These are phyloP conservation scores for Pogonophryne albipinna DNA, from an alignment of 2,797 vertebrate genomes.

Conservation along the genomic window DNA sequence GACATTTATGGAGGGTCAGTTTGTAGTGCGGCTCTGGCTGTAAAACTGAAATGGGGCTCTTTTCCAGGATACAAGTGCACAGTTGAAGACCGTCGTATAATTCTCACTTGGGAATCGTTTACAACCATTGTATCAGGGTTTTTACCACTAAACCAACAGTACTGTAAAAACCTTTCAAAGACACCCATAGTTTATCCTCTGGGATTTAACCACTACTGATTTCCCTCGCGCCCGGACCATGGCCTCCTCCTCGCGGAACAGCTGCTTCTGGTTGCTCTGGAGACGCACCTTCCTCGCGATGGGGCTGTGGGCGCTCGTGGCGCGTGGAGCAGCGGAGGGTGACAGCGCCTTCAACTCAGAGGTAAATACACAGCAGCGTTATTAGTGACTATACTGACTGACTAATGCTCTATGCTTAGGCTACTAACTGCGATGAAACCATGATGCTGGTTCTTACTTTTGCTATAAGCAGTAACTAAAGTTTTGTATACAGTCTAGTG, in stretches of 20 bases:
- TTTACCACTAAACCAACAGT: neutral
- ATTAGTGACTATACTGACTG: fast-evolving
- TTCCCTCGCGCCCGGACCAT: constrained; percentile 56
- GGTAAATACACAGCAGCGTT: constrained; percentile 66
- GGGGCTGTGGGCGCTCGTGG: constrained; percentile 71
- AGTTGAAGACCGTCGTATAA: constrained; percentile 4
- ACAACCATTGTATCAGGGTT: neutral
- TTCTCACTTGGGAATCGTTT: constrained; percentile 6
- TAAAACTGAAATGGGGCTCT: constrained; percentile 33
- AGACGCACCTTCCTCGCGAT: constrained; percentile 81
- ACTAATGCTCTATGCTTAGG: neutral
- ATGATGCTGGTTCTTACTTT: neutral
- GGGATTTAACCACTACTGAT: neutral
- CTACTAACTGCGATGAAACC: neutral
- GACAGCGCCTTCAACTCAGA: constrained; percentile 79
- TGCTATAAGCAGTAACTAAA: neutral
- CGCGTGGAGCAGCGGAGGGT: constrained; percentile 70
- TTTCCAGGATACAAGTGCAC: neutral
- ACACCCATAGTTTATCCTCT: neutral
- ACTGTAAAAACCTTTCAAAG: neutral
- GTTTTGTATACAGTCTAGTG: too few species aligned
- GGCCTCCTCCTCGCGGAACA: constrained; percentile 69
- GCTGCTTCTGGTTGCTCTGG: constrained; percentile 77
- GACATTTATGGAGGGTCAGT: neutral
- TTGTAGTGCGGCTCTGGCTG: neutral